Conservation (phyloP, 1,140 invertebrate species). For the Periplaneta americana region DNA sequence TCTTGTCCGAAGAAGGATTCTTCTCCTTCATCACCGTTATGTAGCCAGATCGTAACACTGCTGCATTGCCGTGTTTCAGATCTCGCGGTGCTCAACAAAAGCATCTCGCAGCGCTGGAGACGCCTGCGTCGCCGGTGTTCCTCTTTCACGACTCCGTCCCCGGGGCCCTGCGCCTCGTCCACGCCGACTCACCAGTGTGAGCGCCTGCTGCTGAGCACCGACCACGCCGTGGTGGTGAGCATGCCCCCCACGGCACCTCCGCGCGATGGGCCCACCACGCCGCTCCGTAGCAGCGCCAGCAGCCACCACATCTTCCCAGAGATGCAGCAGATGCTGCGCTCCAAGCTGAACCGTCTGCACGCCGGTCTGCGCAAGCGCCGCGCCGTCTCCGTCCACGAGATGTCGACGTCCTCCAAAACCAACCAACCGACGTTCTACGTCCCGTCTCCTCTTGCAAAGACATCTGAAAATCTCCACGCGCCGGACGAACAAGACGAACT, state of each 20-base stretch:
- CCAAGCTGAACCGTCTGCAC: constrained; percentile 59
- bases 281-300: not conserved
- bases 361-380: constrained; percentile 55
- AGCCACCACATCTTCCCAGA: constrained; percentile 35
- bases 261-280: not conserved
- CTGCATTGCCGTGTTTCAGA: constrained; percentile 46
- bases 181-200: not conserved
- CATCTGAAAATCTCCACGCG: not conserved
- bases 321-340: constrained; percentile 49
- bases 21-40: not conserved
- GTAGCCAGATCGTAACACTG: not conserved
- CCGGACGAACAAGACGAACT: constrained; percentile 20
- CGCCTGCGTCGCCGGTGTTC: constrained; percentile 61
- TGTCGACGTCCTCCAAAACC: constrained; percentile 34
- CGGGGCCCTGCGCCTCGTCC: not conserved
- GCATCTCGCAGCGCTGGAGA: constrained; percentile 65
- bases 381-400: constrained; percentile 58
- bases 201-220: not conserved
- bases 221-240: not conserved
- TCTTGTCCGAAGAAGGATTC: not conserved
- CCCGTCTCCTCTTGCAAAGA: constrained; percentile 45
- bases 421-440: constrained; percentile 56
- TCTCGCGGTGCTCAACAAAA: constrained; percentile 62
- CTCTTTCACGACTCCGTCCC: constrained; percentile 24
- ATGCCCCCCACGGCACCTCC: not conserved